Conservation (phyloP, 2,797 vertebrate genomes). For the Argya squamiceps region DNA sequence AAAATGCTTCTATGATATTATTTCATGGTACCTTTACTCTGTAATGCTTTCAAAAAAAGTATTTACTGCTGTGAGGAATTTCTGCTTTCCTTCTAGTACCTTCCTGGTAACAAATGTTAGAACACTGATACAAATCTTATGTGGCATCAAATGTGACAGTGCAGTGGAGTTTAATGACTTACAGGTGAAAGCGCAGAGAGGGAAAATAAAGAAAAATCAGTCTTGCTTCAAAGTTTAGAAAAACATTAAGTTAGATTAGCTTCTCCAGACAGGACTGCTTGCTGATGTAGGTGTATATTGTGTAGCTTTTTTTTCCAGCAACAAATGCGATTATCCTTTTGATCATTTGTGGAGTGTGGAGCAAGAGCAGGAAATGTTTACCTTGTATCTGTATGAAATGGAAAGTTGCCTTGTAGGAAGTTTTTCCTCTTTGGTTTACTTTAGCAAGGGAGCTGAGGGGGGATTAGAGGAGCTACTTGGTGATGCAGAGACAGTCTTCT, state of each 20-base stretch:
- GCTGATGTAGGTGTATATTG: neutral
- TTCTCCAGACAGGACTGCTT: neutral
- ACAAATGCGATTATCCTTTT: neutral
- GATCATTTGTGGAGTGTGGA: neutral
- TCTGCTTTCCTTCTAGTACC: neutral
- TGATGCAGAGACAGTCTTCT: neutral
- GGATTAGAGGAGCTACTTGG: neutral
- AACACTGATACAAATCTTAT: neutral
- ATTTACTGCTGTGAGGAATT: neutral
- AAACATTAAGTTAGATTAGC: neutral
- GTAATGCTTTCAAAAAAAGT: neutral
- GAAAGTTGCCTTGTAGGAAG: neutral
- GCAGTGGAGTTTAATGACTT: neutral
- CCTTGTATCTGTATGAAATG: neutral
- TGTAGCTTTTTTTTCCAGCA: neutral
- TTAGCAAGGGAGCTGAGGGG: neutral
- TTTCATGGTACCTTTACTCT: neutral
- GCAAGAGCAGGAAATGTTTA: neutral
- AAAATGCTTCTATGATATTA: neutral
- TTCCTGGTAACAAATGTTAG: neutral
- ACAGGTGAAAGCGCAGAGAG: neutral
- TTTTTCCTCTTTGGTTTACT: neutral
- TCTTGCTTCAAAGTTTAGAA: neutral
- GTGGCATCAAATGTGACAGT: neutral
- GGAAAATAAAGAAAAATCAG: neutral